Conservation (phyloP, 2,888 invertebrate genomes). For the Eretmocerus hayati region DNA sequence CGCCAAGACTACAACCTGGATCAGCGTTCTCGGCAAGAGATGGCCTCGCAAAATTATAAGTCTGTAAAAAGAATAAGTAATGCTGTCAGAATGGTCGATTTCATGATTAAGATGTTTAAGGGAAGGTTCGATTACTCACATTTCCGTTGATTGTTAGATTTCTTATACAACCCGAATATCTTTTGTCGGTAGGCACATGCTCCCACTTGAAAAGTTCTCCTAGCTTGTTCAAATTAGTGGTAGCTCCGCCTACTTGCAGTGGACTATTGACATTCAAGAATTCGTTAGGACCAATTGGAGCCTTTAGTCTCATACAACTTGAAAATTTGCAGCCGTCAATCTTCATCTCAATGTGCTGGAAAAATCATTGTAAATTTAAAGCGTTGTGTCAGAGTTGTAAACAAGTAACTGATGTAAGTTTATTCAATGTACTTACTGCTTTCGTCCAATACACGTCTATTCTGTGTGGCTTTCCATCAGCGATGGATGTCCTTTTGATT, state of each 20-base stretch:
- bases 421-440: constrained; percentile 36
- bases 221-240: constrained; percentile 58
- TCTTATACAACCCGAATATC: constrained; percentile 83
- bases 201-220: constrained; percentile 63
- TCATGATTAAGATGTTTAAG: neutral
- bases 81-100: neutral
- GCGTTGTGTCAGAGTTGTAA: neutral
- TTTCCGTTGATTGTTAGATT: constrained; percentile 81
- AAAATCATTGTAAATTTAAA: neutral
- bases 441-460: constrained; percentile 60
- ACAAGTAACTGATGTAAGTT: neutral
- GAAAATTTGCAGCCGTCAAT: constrained; percentile 69
- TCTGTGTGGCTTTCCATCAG: constrained; percentile 80
- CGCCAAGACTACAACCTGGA: constrained; percentile 66
- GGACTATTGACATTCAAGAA: constrained; percentile 81
- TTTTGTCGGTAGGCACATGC: constrained; percentile 60
- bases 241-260: constrained; percentile 76
- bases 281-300: constrained; percentile 64
- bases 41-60: constrained; percentile 83
- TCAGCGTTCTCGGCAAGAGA: constrained; percentile 65
- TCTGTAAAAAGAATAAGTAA: constrained; percentile 46
- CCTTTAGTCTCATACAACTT: constrained; percentile 63
- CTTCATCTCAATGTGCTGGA: constrained; percentile 63
- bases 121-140: constrained; percentile 41
- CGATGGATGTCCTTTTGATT: constrained; percentile 64